Evolutionary conservation across 2,888 invertebrate species (phyloP).

Genomic region (Gastrophysa polygoni): DNA sequence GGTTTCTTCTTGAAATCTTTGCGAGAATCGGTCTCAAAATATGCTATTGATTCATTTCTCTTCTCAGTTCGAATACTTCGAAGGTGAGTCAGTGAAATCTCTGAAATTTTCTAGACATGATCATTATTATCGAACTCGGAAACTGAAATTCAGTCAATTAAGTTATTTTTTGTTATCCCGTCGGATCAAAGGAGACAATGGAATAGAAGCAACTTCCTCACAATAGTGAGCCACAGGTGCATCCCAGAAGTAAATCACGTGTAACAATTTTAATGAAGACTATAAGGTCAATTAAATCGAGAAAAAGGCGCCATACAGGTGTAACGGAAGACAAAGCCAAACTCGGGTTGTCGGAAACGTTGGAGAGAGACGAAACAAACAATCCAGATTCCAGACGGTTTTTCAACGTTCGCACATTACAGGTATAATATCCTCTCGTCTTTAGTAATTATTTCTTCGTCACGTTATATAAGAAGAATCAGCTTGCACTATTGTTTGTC

Average conservation of each 20-base stretch:
- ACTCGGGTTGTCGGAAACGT: slow-evolving; percentile 5
- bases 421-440: slow-evolving; percentile 51
- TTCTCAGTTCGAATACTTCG: no score
- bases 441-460: slow-evolving; percentile 51
- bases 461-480: slow-evolving; percentile 50
- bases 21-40: no score
- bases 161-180: no score
- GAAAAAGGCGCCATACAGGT: slow-evolving; percentile 47
- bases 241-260: slow-evolving; percentile 43
- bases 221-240: slow-evolving; percentile 28
- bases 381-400: slow-evolving; percentile 55
- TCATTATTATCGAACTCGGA: no score
- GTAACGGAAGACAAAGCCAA: slow-evolving; percentile 37
- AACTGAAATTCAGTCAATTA: no score
- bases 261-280: slow-evolving; percentile 47
- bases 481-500: slow-evolving; percentile 15
- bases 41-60: no score
- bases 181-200: no score
- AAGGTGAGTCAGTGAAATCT: no score
- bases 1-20: no score
- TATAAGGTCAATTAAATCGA: slow-evolving; percentile 51
- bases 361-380: slow-evolving; percentile 41
- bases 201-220: background rate
- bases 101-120: no score
- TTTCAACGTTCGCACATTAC: slow-evolving; percentile 51